These are phyloP conservation scores for Ferrisia virgata DNA, from an alignment of 2,888 invertebrate genomes.

Conservation along the genomic window DNA sequence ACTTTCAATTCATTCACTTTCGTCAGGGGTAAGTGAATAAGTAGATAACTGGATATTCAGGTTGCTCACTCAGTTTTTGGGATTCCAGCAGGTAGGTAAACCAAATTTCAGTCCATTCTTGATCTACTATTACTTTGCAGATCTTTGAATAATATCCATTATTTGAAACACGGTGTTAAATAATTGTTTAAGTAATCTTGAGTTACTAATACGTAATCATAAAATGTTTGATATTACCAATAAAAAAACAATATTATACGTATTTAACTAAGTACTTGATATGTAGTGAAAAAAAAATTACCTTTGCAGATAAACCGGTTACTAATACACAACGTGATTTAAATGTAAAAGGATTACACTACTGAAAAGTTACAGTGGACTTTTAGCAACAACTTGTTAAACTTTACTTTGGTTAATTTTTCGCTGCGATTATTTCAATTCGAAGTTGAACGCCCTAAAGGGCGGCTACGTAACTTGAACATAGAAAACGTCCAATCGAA, in stretches of 20 bases:
- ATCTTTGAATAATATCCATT: too few species aligned
- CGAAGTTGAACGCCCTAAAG: constrained; percentile 22
- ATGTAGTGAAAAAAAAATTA: not conserved
- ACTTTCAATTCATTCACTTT: too few species aligned
- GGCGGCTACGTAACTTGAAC: constrained; percentile 25
- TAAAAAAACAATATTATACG: not conserved
- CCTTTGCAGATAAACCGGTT: not conserved
- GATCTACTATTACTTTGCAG: too few species aligned
- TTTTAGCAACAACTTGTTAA: constrained; percentile 35
- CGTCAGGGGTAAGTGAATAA: too few species aligned
- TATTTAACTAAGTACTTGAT: too few species aligned
- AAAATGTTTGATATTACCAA: not conserved
- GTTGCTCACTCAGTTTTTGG: too few species aligned
- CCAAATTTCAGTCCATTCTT: too few species aligned
- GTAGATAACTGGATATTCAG: too few species aligned
- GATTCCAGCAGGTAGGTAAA: too few species aligned
- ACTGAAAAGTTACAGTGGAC: constrained; percentile 11
- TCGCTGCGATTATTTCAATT: constrained; percentile 27
- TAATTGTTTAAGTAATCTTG: too few species aligned
- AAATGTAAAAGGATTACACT: not conserved
- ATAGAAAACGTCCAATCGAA: not conserved
- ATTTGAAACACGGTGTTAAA: too few species aligned
- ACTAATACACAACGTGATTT: not conserved
- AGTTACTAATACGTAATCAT: too few species aligned
- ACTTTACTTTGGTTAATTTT: constrained; percentile 31